Evolutionary conservation across 2,888 invertebrate species (phyloP).

Genomic region (Epirrita christyi): DNA sequence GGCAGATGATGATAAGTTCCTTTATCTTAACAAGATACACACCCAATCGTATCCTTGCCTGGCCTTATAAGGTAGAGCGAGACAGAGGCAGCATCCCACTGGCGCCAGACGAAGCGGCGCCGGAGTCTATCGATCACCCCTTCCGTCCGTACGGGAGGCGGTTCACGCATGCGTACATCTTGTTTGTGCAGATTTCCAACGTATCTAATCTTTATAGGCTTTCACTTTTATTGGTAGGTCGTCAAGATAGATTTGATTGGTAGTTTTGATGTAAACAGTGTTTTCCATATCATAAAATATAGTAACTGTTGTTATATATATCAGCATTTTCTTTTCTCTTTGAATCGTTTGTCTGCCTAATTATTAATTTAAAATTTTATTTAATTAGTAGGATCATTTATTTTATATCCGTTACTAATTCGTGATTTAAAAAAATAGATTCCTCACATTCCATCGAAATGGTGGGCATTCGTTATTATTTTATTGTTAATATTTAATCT

Average conservation of each 20-base stretch:
- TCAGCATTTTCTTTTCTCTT: too few species aligned
- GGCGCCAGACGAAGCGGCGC: constrained; percentile 79
- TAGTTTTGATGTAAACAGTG: constrained; percentile 16
- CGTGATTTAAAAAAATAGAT: too few species aligned
- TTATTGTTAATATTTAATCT: too few species aligned
- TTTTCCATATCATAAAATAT: constrained; percentile 4
- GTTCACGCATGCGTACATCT: constrained; percentile 61
- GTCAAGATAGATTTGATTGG: constrained; percentile 25
- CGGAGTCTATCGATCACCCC: constrained; percentile 73
- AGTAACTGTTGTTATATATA: not conserved
- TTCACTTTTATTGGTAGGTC: constrained; percentile 29
- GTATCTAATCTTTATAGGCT: constrained; percentile 31
- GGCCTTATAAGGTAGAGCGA: constrained; percentile 7
- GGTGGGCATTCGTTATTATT: too few species aligned
- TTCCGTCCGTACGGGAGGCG: constrained; percentile 37
- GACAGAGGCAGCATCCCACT: constrained; percentile 39
- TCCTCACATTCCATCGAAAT: too few species aligned
- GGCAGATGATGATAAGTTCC: too few species aligned
- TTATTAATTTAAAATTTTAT: too few species aligned
- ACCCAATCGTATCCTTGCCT: constrained; percentile 16
- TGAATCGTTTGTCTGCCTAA: too few species aligned
- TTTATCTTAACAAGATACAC: constrained; percentile 7
- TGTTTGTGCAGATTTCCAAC: constrained; percentile 64
- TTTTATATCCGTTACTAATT: too few species aligned
- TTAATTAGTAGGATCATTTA: too few species aligned